A percentile compares a stretch with the other conserved stretches of the same genome.
phyloP scores from a whole-genome alignment of 2,888 invertebrate genomes.

The Hyalella azteca region DNA sequence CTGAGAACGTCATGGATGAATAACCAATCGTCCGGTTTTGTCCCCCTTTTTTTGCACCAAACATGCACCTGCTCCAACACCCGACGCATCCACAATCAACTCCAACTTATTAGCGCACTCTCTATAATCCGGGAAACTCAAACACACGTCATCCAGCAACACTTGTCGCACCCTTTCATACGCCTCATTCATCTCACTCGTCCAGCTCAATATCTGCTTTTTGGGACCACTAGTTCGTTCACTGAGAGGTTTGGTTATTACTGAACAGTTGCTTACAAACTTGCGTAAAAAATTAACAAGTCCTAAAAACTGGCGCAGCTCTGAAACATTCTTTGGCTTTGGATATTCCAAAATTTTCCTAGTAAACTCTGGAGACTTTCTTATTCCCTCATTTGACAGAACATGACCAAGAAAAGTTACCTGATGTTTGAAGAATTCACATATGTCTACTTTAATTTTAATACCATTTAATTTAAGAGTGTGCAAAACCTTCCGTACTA shows the following conservation, averaged over 20 bases:
- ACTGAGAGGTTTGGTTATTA: not conserved
- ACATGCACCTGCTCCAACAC: constrained; percentile 4
- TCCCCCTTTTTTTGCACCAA: not conserved
- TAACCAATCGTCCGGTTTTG: not conserved
- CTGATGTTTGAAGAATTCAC: not conserved
- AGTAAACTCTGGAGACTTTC: not conserved
- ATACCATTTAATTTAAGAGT: not conserved
- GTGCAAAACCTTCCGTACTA: not conserved
- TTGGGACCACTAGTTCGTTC: not conserved
- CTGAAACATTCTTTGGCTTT: not conserved
- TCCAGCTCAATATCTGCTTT: not conserved
- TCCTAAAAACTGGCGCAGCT: not conserved
- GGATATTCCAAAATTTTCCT: constrained; percentile 4
- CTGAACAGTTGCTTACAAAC: not conserved
- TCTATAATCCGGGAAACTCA: not conserved
- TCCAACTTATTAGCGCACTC: not conserved
- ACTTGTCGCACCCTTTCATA: not conserved
- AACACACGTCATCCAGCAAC: not conserved
- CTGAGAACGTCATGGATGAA: not conserved
- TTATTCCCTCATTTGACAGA: not conserved
- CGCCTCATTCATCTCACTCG: not conserved
- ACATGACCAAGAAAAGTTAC: not conserved
- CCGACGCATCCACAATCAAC: not conserved
- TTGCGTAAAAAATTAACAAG: not conserved
- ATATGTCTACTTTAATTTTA: not conserved